Evolutionary conservation across 2,888 invertebrate species (phyloP), one percentile per base, ranked within the genome.

Genomic region (Agelastica alni): DNA sequence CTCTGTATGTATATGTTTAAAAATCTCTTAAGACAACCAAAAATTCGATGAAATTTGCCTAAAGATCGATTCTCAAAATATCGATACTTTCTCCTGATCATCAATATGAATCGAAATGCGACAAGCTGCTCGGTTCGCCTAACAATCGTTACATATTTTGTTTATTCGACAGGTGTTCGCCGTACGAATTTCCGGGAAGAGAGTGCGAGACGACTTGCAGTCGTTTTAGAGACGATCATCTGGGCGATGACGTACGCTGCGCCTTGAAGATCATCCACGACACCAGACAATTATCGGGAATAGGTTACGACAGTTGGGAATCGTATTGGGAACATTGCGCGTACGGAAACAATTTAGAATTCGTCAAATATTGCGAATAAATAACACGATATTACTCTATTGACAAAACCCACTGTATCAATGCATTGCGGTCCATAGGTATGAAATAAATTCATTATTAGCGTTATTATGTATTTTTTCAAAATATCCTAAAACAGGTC

Each of bases 311-410:
- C 14, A 32, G 51, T 0, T 55, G 55, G 55, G 34, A 30, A 2
- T 45, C 34, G 6, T 55, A 55, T 17, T 55, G 45, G 51, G 20
- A 31, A 9, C 55, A 51, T 14, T 55, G 51, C 41, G 49, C 55
- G 22, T 22, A 41, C 4, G 31, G 14, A 22, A 18, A 51, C 9
- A 55, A 49, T 39, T 2, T 31, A 4, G 34, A 41, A 14, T 55
- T 51, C 30, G 41, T 55, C 5, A 9, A 41, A 17, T 13, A 32
- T 12, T 54, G 54, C 31, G 37, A 31, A 10, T 49, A 9, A 17
- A 16, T 5, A 5, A 5, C 3, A 5, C 39, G 9, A 2, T 28
- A 28, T 28, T 7, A 2, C 2, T 9, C 2, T 28, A 9, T 28
- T 28, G n/a, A 28, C n/a, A 7, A 28, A 28, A 28, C n/a, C n/a